A percentile compares a stretch with the other conserved stretches of the same genome.
Conservation (phyloP, 2,888 invertebrate genomes). For the Lasioglossum zephyrum region DNA sequence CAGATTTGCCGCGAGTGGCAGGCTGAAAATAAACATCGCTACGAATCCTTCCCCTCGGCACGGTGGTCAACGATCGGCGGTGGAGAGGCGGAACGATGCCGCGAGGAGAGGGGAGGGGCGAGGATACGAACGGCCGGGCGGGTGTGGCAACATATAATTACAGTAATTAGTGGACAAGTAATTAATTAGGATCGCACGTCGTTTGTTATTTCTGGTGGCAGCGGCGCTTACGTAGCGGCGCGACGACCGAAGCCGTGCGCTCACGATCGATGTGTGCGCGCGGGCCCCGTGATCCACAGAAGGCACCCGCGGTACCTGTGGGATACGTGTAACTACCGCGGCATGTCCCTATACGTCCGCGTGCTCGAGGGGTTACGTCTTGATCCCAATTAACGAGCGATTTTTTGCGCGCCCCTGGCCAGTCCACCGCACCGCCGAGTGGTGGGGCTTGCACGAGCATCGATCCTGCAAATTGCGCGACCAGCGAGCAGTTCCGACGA, state of each 20-base stretch:
- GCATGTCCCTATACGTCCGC: constrained; percentile 71
- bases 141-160: constrained; percentile 80
- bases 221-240: constrained; percentile 46
- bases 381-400: constrained; percentile 77
- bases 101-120: constrained; percentile 11
- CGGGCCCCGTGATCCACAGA: constrained; percentile 48
- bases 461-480: constrained; percentile 70
- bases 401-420: constrained; percentile 63
- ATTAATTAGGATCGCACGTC: constrained; percentile 82
- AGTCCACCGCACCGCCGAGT: constrained; percentile 20
- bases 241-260: neutral
- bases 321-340: constrained; percentile 70
- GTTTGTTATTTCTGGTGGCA: constrained; percentile 78
- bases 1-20: constrained; percentile 55
- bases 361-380: constrained; percentile 74
- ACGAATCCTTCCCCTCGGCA: constrained; percentile 34
- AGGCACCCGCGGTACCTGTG: constrained; percentile 67
- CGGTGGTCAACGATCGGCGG: neutral
- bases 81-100: neutral
- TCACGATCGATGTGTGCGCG: constrained; percentile 34
- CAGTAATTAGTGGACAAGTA: constrained; percentile 78
- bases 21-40: constrained; percentile 57
- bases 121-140: constrained; percentile 50
- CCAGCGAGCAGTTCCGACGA: constrained; percentile 17
- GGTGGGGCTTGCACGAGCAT: constrained; percentile 46